These are phyloP conservation scores for Akabosia matsudoensis DNA, from an alignment of 1,140 invertebrate genomes.

Conservation along the genomic window DNA sequence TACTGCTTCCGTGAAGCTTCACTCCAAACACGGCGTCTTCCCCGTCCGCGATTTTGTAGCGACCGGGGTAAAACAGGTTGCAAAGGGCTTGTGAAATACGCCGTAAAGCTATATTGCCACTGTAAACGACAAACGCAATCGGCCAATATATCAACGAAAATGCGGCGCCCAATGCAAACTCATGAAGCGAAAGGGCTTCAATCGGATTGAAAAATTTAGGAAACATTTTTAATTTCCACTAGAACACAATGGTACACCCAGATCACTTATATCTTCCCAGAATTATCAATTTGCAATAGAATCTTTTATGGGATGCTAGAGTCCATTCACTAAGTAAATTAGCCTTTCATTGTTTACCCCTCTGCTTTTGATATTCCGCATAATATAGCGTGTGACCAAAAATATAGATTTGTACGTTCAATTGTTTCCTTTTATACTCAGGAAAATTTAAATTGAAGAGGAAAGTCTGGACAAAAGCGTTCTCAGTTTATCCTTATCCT, in stretches of 20 bases:
- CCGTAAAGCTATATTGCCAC: neutral
- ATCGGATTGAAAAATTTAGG: neutral
- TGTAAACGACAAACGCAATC: neutral
- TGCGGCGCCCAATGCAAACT: neutral
- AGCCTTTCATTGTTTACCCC: too few relatives aligned
- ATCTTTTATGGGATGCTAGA: too few relatives aligned
- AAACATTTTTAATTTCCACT: neutral
- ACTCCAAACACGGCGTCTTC: slow-evolving; percentile 29
- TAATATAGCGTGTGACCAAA: too few relatives aligned
- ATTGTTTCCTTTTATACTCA: too few relatives aligned
- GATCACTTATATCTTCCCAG: neutral
- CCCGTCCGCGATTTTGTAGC: slow-evolving; percentile 27
- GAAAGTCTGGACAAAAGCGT: too few relatives aligned
- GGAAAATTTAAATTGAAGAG: too few relatives aligned
- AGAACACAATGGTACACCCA: neutral
- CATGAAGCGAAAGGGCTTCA: neutral
- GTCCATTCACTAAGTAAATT: too few relatives aligned
- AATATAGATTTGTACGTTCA: too few relatives aligned
- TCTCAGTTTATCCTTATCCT: too few relatives aligned
- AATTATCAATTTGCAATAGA: slow-evolving; percentile 26
- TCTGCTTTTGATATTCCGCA: too few relatives aligned
- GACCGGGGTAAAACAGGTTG: slow-evolving; percentile 17
- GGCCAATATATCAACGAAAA: slow-evolving; percentile 25
- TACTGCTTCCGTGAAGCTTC: slow-evolving; percentile 28
- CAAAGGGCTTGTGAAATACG: neutral